A percentile compares a stretch with the other conserved stretches of the same genome.
phyloP scores from a whole-genome alignment of 2,888 invertebrate species.

The Phengaris alcon region DNA sequence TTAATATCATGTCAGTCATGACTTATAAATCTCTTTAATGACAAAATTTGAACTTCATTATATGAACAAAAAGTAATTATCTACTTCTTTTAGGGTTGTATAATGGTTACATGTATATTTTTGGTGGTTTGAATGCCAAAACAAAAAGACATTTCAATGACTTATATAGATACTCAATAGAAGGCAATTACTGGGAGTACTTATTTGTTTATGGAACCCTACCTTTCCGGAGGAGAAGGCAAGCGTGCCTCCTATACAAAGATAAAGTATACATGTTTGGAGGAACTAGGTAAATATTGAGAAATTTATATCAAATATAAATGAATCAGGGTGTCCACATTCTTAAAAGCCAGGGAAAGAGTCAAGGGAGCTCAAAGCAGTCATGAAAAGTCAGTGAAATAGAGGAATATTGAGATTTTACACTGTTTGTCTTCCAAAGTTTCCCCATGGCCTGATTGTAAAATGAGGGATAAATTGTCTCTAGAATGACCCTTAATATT shows the following conservation, averaged over 20 bases:
- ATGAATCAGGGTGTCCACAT: not conserved
- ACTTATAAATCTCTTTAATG: too few relatives aligned
- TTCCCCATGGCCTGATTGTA: too few relatives aligned
- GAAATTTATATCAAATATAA: not conserved
- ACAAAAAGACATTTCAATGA: slow-evolving; percentile 90
- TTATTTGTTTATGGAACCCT: slow-evolving; percentile 78
- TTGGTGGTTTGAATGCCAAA: slow-evolving; percentile 93
- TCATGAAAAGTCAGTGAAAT: too few relatives aligned
- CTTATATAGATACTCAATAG: slow-evolving; percentile 85
- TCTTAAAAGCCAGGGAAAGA: too few relatives aligned
- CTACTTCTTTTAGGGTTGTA: slow-evolving; percentile 82
- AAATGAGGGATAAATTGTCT: too few relatives aligned
- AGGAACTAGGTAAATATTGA: slow-evolving; percentile 87
- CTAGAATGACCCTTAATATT: too few relatives aligned
- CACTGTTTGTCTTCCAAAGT: too few relatives aligned
- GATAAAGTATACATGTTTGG: slow-evolving; percentile 91
- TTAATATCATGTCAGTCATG: too few relatives aligned
- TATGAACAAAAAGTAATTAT: not conserved
- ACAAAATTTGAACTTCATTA: too few relatives aligned
- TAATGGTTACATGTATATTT: slow-evolving; percentile 88
- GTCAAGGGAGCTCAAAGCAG: too few relatives aligned
- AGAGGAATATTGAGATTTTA: too few relatives aligned
- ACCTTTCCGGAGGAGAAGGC: slow-evolving; percentile 85
- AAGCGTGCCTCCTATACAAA: slow-evolving; percentile 88
- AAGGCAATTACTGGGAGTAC: slow-evolving; percentile 80